A percentile compares a stretch with the other conserved stretches of the same genome.
Conservation (phyloP, 2,797 vertebrate species). For the Margarornis squamiger region DNA sequence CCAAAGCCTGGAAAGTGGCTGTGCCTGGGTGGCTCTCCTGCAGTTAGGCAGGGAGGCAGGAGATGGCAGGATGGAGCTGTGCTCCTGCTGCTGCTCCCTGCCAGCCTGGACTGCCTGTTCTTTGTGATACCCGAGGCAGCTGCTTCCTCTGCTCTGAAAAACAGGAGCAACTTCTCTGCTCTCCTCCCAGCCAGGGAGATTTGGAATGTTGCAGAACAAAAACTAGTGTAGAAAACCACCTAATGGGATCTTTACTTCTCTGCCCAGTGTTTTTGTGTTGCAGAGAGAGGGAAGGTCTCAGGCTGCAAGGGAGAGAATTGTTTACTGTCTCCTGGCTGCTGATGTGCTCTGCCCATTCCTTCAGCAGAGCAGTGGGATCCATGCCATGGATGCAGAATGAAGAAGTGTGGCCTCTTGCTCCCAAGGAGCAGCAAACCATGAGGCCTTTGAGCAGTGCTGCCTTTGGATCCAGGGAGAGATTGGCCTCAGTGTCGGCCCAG, state of each 20-base stretch:
- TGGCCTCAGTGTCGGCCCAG: neutral
- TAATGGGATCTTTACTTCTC: fast-evolving
- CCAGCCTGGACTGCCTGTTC: neutral
- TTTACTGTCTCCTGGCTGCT: neutral
- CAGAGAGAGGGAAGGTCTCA: neutral
- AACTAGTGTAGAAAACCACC: neutral
- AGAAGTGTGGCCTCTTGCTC: neutral
- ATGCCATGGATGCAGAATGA: neutral
- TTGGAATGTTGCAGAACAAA: neutral
- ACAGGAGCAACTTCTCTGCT: neutral
- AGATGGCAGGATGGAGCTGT: slow-evolving; percentile 52
- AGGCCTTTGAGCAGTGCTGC: neutral
- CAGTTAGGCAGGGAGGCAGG: neutral
- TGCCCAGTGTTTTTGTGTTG: neutral
- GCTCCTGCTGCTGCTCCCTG: neutral
- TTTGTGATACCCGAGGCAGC: neutral
- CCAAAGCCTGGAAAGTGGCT: fast-evolving
- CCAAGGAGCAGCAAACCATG: neutral
- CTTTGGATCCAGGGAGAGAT: neutral
- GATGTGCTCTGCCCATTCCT: neutral
- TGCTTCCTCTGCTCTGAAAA: neutral
- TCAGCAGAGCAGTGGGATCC: neutral
- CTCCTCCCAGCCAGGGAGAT: neutral
- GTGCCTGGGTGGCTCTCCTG: neutral
- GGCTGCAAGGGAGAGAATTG: neutral